phyloP scores from a whole-genome alignment of 64 coral and sea anemone species.

The Stichodactyla helianthus region DNA sequence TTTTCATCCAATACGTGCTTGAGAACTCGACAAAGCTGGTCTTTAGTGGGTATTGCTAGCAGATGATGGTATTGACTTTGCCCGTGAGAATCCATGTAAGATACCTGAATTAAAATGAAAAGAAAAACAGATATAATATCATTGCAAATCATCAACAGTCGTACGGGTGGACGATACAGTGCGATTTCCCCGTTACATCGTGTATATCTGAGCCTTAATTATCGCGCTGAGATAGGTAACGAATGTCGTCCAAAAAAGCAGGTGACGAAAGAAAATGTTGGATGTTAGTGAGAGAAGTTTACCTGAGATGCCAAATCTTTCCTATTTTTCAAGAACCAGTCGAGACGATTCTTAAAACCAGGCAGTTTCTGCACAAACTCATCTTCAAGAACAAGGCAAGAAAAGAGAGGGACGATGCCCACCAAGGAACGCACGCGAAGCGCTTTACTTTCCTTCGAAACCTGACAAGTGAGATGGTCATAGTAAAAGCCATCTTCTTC shows the following conservation, averaged over 20 bases:
- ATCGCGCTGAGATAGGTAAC: no score
- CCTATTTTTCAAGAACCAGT: conserved; percentile 81
- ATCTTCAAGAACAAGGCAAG: conserved; percentile 57
- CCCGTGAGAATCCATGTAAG: conserved; percentile 44
- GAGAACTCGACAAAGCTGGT: conserved; percentile 54
- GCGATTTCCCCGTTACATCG: no score
- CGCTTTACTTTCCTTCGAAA: conserved; percentile 13
- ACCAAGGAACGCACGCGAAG: conserved; percentile 80
- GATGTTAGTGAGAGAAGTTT: neutral
- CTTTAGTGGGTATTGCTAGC: conserved; percentile 62
- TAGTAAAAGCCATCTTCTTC: conserved; percentile 76
- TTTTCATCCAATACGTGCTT: conserved; percentile 63
- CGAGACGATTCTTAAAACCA: conserved; percentile 67
- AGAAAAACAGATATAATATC: neutral
- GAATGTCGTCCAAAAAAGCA: no score
- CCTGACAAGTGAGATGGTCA: conserved; percentile 44
- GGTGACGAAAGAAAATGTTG: no score
- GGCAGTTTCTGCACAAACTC: conserved; percentile 60
- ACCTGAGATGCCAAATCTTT: conserved; percentile 62
- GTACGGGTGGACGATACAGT: no score
- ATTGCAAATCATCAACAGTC: neutral
- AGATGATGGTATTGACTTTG: conserved; percentile 49
- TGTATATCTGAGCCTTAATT: no score
- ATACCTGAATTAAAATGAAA: conserved; percentile 36
- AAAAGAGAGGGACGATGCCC: conserved; percentile 64